A percentile compares a stretch with the other conserved stretches of the same genome.
These are phyloP conservation scores for Drosophila phalerata DNA, from an alignment of 2,888 invertebrate genomes.

Conservation along the genomic window DNA sequence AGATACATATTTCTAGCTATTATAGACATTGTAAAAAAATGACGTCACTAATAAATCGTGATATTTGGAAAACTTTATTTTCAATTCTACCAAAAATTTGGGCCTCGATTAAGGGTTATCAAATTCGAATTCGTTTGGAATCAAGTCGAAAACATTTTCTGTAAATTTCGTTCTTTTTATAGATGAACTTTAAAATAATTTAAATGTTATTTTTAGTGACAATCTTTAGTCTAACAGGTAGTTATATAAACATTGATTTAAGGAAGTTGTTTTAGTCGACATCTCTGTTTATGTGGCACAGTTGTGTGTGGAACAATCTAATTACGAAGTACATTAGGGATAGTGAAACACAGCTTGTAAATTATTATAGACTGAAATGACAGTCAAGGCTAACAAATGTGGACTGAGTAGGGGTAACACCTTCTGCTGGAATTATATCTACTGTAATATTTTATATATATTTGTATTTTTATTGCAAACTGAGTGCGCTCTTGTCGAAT, in stretches of 20 bases:
- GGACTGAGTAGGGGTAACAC: not conserved
- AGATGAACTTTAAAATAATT: constrained; percentile 2
- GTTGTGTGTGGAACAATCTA: constrained; percentile 7
- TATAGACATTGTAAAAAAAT: not conserved
- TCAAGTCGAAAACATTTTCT: too few relatives aligned
- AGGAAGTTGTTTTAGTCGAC: not conserved
- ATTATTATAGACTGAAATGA: not conserved
- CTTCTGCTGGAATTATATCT: not conserved
- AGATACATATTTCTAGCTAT: not conserved
- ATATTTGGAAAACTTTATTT: too few relatives aligned
- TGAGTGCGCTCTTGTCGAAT: constrained; percentile 14
- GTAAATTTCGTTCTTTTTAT: not conserved
- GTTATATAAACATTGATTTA: not conserved
- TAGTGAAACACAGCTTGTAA: not conserved
- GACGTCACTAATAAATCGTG: too few relatives aligned
- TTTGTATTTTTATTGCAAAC: not conserved
- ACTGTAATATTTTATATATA: not conserved
- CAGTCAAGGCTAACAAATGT: not conserved
- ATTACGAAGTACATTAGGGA: constrained; percentile 21
- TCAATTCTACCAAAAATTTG: not conserved
- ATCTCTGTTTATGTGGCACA: not conserved
- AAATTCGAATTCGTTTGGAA: constrained; percentile 1
- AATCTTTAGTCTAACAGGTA: not conserved
- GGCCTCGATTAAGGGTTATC: not conserved
- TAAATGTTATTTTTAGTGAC: constrained; percentile 7